These are phyloP conservation scores for Embiotoca jacksoni DNA, from an alignment of 2,113 vertebrate genomes.

Conservation along the genomic window DNA sequence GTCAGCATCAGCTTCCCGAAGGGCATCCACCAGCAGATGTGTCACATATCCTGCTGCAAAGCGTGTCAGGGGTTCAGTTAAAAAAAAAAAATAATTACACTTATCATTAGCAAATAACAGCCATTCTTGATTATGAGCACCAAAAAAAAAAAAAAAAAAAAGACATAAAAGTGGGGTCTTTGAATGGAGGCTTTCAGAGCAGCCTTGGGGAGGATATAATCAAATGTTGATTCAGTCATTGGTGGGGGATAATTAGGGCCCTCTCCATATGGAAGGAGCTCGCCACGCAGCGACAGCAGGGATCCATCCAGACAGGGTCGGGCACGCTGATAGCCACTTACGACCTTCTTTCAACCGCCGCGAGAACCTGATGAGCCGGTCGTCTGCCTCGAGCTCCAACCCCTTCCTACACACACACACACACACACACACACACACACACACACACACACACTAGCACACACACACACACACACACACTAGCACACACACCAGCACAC, in stretches of 20 bases:
- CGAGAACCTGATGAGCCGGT: constrained; percentile 81
- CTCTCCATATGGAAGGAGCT: constrained; percentile 80
- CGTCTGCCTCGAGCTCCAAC: constrained; percentile 60
- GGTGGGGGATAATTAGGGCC: constrained; percentile 83
- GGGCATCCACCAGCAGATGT: constrained; percentile 46
- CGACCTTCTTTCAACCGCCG: constrained; percentile 79
- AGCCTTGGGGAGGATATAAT: constrained; percentile 80
- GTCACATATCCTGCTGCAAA: constrained; percentile 37
- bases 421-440: constrained; percentile 37
- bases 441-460: constrained; percentile 21
- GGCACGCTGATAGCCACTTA: constrained; percentile 84
- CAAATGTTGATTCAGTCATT: constrained; percentile 86
- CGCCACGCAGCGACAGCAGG: constrained; percentile 72
- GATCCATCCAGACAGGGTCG: constrained; percentile 79
- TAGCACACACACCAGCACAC: constrained; percentile 32
- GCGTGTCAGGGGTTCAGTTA: constrained; percentile 46
- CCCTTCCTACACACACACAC: constrained; percentile 48
- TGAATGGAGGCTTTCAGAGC: constrained; percentile 75
- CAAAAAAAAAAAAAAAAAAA: not conserved
- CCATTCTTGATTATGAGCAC: constrained; percentile 81
- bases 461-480: constrained; percentile 18
- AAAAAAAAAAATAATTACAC: constrained; percentile 74
- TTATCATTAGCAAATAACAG: constrained; percentile 81
- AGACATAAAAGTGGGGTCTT: constrained; percentile 72
- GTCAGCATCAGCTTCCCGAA: not conserved